phyloP scores from a whole-genome alignment of 37 sponge, comb jelly and placozoan genomes.

The Cladorhizidae sp. region DNA sequence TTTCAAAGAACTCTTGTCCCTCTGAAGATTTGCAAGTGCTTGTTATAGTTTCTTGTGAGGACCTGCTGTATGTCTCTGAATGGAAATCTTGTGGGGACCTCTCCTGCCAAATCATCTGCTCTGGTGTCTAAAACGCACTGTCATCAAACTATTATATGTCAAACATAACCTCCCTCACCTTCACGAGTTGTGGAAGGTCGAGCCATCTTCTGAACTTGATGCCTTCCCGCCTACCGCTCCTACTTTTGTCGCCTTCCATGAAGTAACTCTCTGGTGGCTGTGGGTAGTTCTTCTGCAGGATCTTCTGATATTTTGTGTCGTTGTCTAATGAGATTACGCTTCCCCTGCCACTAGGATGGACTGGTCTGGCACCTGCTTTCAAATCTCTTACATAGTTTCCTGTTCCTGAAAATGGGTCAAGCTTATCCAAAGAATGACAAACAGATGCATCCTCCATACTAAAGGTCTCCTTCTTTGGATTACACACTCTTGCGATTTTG shows the following conservation, averaged over 20 bases:
- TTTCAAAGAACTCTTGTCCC: conserved; percentile 16
- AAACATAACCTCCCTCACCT: conserved; percentile 23
- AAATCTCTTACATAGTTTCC: conserved; percentile 29
- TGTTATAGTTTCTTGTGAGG: not conserved
- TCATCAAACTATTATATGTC: not conserved
- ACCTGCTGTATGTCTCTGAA: not conserved
- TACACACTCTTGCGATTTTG: not conserved
- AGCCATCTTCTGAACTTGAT: conserved; percentile 53
- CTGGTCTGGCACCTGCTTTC: conserved; percentile 26
- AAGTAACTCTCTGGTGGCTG: conserved; percentile 8
- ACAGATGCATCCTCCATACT: not conserved
- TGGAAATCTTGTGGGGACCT: not conserved
- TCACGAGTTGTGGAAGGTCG: conserved; percentile 46
- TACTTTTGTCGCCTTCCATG: not conserved
- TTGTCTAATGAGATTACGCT: conserved; percentile 21
- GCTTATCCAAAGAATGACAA: not conserved
- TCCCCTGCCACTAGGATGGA: conserved; percentile 15
- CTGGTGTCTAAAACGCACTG: conserved; percentile 8
- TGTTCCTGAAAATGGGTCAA: not conserved
- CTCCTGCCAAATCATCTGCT: conserved; percentile 24
- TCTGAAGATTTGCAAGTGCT: not conserved
- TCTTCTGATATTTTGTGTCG: conserved; percentile 1
- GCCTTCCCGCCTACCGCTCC: not conserved
- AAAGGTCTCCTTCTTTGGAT: not conserved
- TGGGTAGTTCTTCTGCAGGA: conserved; percentile 52